A percentile compares a stretch with the other conserved stretches of the same genome.
Conservation (phyloP, 2,113 vertebrate genomes). For the Carettochelys insculpta region DNA sequence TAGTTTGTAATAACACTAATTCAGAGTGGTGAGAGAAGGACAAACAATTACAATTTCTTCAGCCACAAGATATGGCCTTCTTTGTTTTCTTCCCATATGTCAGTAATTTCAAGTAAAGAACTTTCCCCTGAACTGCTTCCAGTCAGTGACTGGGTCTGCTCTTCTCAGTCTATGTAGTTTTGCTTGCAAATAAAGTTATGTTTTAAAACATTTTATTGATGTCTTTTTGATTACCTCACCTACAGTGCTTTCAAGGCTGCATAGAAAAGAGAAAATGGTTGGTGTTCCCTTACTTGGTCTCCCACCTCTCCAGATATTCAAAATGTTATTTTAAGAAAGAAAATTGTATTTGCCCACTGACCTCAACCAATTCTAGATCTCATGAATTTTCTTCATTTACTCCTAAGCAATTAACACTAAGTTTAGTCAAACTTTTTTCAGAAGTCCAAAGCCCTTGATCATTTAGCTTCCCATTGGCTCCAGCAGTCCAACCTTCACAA, state of each 20-base stretch:
- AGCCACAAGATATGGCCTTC: neutral
- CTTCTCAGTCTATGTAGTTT: neutral
- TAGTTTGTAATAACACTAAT: neutral
- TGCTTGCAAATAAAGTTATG: neutral
- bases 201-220: neutral
- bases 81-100: neutral
- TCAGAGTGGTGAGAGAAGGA: neutral
- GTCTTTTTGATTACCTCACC: neutral
- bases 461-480: neutral
- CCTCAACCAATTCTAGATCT: neutral
- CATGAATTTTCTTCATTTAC: neutral
- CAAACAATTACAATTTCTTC: neutral
- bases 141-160: neutral
- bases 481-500: neutral
- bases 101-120: neutral
- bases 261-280: neutral
- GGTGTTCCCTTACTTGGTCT: neutral
- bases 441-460: neutral
- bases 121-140: neutral
- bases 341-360: neutral
- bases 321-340: neutral
- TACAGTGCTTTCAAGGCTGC: neutral
- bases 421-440: neutral
- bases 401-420: neutral
- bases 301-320: neutral